A percentile compares a stretch with the other conserved stretches of the same genome.
phyloP scores from a whole-genome alignment of 2,797 vertebrate species.

The Sebastes ruberrimus region DNA sequence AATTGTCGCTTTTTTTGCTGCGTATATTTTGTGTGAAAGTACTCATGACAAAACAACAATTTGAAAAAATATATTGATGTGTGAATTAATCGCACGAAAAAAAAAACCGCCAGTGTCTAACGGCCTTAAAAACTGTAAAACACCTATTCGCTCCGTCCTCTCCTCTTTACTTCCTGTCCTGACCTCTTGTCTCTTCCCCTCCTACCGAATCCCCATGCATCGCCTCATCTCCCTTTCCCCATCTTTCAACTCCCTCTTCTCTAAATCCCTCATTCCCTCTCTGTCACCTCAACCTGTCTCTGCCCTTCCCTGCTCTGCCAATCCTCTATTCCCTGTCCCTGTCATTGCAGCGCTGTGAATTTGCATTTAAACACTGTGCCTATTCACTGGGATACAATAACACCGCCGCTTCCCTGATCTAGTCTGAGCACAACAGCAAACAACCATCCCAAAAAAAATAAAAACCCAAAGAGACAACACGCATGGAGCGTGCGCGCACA shows the following conservation, averaged over 20 bases:
- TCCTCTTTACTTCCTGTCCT: slow-evolving; percentile 33
- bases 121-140: slow-evolving; percentile 2
- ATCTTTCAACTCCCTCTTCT: slow-evolving; percentile 38
- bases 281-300: slow-evolving; percentile 63
- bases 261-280: slow-evolving; percentile 52
- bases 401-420: slow-evolving; percentile 54
- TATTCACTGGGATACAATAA: slow-evolving; percentile 70
- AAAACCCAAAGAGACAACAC: neutral
- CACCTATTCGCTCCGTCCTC: slow-evolving; percentile 22
- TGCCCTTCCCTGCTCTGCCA: slow-evolving; percentile 45
- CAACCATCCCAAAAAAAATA: slow-evolving; percentile 28
- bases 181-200: slow-evolving; percentile 43
- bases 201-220: slow-evolving; percentile 29
- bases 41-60: too few relatives aligned
- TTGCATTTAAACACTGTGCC: slow-evolving; percentile 72
- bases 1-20: too few relatives aligned
- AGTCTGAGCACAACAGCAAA: slow-evolving; percentile 74
- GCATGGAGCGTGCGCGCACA: neutral
- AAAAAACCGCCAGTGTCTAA: too few relatives aligned
- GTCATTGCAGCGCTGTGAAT: slow-evolving; percentile 54
- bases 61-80: too few relatives aligned
- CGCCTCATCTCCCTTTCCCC: slow-evolving; percentile 35
- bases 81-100: too few relatives aligned
- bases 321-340: slow-evolving; percentile 44
- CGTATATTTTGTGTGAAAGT: too few relatives aligned